Evolutionary conservation across 2,888 invertebrate species (phyloP), one percentile per base, ranked within the genome.

Genomic region (Ephialtes manifestator): DNA sequence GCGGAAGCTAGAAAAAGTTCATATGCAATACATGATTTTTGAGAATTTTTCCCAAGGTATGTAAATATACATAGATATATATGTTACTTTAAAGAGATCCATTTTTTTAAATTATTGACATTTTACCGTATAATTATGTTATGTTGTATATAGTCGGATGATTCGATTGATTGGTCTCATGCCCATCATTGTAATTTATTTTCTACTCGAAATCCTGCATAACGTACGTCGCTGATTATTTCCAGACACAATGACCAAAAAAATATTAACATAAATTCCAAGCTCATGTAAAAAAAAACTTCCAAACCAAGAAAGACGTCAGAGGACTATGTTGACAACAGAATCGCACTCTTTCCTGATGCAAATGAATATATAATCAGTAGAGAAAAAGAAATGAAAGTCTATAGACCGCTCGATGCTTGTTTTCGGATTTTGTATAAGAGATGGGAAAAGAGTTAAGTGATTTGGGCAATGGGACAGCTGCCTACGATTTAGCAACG

Each of bases 401-500:
- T 10, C 8, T 2, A 55, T n/a, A 20, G 24, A n/a, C 7, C 31
- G n/a, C 28, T 63, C 28, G 60, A 63, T 31, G 35, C 35, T 39
- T 39, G 8, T 39, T 10, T 39, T 39, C 10, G 1, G 39, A 39
- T 39, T 39, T 10, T 10, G 10, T 39, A 39, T 39, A 39, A 55
- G 48, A 68, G 13, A 18, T 15, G 53, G 28, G n/a, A 39, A 46
- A 68, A 48, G 67, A 67, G 46, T 48, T 48, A 71, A 55, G 72
- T 55, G 24, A 71, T 53, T 65, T 31, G 63, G 58, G 78, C 35
- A 70, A 70, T 48, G 46, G 70, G 75, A 82, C 82, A 82, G 78
- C 75, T 79, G 82, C 82, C 48, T 31, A 46, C 78, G 70, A 79
- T 75, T 76, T 72, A 58, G 70, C 67, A 67, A 81, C 67, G 67